phyloP scores from a whole-genome alignment of 2,888 invertebrate species.

The Aphodius sticticus region DNA sequence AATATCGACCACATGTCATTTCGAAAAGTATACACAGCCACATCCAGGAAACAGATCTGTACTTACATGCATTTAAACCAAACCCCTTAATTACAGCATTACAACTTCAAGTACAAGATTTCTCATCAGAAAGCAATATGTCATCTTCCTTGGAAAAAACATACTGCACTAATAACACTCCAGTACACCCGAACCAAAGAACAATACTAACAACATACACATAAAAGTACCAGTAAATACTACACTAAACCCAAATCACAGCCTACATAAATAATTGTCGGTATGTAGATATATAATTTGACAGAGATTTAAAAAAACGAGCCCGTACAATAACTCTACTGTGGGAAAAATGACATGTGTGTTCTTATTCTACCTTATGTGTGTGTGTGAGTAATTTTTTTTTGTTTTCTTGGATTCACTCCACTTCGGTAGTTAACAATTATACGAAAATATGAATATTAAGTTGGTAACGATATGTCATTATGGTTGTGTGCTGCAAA shows the following conservation, averaged over 20 bases:
- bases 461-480: neutral
- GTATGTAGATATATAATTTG: neutral
- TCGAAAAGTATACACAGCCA: neutral
- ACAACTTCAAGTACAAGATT: neutral
- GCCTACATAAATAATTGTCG: neutral
- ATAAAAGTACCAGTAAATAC: neutral
- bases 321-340: neutral
- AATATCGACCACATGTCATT: neutral
- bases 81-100: neutral
- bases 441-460: neutral
- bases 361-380: neutral
- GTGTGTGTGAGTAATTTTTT: neutral
- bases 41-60: neutral
- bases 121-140: neutral
- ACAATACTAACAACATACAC: neutral
- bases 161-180: neutral
- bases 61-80: neutral
- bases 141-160: neutral
- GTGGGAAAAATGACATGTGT: neutral
- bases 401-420: neutral
- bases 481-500: neutral
- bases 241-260: neutral
- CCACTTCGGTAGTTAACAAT: neutral
- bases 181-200: neutral
- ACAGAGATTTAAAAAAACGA: neutral